phyloP scores from a whole-genome alignment of 2,888 invertebrate species.

The Calliopum simillimum region DNA sequence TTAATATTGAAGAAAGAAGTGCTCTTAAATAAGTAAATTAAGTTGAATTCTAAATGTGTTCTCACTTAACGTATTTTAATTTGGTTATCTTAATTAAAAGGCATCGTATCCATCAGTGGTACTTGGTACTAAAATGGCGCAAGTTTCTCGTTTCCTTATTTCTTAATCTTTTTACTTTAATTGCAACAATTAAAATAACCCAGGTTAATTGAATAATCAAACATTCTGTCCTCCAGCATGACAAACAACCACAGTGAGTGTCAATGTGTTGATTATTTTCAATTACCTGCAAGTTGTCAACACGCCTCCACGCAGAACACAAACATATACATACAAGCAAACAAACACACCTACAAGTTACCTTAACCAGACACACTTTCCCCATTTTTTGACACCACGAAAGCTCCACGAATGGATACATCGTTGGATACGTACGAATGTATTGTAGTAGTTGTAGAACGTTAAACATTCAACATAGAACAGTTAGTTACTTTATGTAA shows the following conservation, averaged over 20 bases:
- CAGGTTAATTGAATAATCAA: background rate
- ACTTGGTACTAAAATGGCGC: no score
- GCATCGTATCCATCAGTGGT: no score
- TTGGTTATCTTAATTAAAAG: no score
- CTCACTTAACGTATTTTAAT: no score
- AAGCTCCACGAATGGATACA: background rate
- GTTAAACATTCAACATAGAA: no score
- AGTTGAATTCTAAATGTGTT: no score
- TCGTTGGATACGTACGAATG: no score
- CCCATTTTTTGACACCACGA: background rate
- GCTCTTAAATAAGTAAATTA: no score
- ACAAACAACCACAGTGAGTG: constrained; percentile 17
- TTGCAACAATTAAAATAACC: constrained; percentile 1
- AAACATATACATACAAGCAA: background rate
- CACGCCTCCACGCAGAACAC: constrained; percentile 27
- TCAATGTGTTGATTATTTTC: constrained; percentile 47
- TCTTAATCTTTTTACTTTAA: background rate
- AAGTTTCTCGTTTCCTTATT: no score
- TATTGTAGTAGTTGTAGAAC: no score
- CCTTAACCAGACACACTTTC: background rate
- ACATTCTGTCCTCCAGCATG: constrained; percentile 4
- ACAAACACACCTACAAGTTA: constrained; percentile 26
- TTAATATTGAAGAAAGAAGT: no score
- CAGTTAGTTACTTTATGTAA: background rate
- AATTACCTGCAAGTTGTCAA: constrained; percentile 47